These are phyloP conservation scores for Sterna hirundo DNA, from an alignment of 2,113 vertebrate species.

Conservation along the genomic window DNA sequence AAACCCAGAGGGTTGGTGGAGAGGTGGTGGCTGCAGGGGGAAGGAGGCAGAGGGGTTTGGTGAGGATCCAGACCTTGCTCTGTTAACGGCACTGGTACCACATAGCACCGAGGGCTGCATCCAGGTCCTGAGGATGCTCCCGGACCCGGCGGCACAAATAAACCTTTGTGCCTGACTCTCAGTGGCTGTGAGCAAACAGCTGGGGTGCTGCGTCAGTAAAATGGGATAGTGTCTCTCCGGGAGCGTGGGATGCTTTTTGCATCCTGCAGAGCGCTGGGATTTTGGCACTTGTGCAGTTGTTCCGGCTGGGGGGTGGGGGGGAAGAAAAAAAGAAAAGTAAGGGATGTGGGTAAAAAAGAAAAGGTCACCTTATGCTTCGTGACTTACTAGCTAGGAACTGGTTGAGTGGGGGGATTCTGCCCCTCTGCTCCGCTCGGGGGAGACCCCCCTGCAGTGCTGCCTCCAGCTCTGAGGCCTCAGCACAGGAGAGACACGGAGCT, in stretches of 20 bases:
- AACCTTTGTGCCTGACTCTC: neutral
- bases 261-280: neutral
- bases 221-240: accelerated
- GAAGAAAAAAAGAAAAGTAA: neutral
- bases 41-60: neutral
- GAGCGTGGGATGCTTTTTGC: neutral
- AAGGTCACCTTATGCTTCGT: neutral
- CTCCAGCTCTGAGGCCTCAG: too few species aligned
- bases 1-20: neutral
- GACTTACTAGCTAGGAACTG: neutral
- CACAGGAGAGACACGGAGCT: too few species aligned
- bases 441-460: too few species aligned
- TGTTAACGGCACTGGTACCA: neutral
- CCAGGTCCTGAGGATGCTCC: neutral
- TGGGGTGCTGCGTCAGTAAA: neutral
- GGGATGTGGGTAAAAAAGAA: neutral
- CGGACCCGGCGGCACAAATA: neutral
- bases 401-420: too few species aligned
- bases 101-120: neutral
- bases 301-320: neutral
- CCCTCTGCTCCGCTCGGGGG: too few species aligned
- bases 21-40: neutral
- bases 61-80: neutral
- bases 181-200: neutral
- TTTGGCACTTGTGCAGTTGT: neutral